These are phyloP conservation scores for Hormaphis cornu DNA, from an alignment of 1,140 invertebrate species.

Conservation along the genomic window DNA sequence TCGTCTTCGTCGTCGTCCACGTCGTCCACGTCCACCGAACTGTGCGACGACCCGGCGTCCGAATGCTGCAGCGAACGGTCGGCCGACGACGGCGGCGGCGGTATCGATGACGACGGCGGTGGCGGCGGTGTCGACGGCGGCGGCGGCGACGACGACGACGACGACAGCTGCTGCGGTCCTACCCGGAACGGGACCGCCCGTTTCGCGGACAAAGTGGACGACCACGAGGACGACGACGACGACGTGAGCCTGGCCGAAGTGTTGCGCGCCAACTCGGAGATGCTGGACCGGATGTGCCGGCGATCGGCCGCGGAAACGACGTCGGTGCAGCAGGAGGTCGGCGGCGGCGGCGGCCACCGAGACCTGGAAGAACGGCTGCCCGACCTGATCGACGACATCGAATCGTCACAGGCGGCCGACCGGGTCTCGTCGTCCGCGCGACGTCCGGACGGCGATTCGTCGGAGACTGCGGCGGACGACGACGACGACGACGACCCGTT, in stretches of 20 bases:
- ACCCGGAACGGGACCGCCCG: slow-evolving; percentile 40
- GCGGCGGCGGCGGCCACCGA: neutral
- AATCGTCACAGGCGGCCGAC: neutral
- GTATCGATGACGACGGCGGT: slow-evolving; percentile 37
- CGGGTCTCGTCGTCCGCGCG: too few species aligned
- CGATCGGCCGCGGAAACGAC: neutral
- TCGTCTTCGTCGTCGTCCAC: slow-evolving; percentile 24
- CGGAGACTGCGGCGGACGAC: neutral
- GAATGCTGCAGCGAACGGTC: slow-evolving; percentile 48
- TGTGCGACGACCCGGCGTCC: slow-evolving; percentile 64
- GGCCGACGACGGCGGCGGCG: slow-evolving; percentile 46
- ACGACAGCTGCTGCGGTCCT: slow-evolving; percentile 42
- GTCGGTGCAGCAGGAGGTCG: neutral
- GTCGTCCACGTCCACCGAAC: slow-evolving; percentile 64
- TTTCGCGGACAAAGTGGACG: slow-evolving; percentile 38
- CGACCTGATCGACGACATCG: neutral
- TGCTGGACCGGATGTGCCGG: slow-evolving; percentile 5
- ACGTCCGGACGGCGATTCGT: neutral
- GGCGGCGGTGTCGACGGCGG: neutral
- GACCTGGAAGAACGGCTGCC: neutral
- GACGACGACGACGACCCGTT: neutral
- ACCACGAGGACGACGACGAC: neutral
- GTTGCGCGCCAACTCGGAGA: slow-evolving; percentile 10
- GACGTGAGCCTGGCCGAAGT: slow-evolving; percentile 7
- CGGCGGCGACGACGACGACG: slow-evolving; percentile 35